These are phyloP conservation scores for Lutraria lutraria DNA, from an alignment of 2,888 invertebrate species.

Conservation along the genomic window DNA sequence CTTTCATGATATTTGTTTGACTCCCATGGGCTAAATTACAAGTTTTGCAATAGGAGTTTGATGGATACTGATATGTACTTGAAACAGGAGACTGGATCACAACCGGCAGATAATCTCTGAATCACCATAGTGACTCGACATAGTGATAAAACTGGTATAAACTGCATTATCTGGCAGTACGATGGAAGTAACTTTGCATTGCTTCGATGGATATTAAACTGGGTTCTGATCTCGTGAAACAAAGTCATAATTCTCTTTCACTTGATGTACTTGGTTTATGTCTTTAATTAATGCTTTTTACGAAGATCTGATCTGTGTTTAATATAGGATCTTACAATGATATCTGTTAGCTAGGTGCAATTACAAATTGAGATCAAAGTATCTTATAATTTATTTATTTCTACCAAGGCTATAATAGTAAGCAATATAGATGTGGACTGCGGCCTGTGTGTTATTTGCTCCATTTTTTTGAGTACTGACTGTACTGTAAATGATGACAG, in stretches of 20 bases:
- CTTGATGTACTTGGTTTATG: too few species aligned
- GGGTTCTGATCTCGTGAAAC: conserved; percentile 5
- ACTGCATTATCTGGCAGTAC: not conserved
- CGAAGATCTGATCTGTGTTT: too few species aligned
- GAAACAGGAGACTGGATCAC: not conserved
- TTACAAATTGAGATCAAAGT: too few species aligned
- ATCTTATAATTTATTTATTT: not conserved
- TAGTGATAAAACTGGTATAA: not conserved
- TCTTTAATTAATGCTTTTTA: too few species aligned
- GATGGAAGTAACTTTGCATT: not conserved
- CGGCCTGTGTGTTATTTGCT: not conserved
- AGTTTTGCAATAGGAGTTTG: not conserved
- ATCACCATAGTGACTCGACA: not conserved
- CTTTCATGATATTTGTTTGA: not conserved
- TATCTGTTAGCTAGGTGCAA: too few species aligned
- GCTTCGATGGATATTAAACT: not conserved
- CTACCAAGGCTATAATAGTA: not conserved
- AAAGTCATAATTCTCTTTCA: too few species aligned
- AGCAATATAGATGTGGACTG: not conserved
- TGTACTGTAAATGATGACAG: too few species aligned
- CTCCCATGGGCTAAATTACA: not conserved
- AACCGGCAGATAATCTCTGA: not conserved
- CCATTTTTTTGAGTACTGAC: not conserved
- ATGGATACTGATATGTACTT: too few species aligned
- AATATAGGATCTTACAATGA: too few species aligned